Evolutionary conservation across 2,797 vertebrate species (phyloP).

Genomic region (Octomys mimax): DNA sequence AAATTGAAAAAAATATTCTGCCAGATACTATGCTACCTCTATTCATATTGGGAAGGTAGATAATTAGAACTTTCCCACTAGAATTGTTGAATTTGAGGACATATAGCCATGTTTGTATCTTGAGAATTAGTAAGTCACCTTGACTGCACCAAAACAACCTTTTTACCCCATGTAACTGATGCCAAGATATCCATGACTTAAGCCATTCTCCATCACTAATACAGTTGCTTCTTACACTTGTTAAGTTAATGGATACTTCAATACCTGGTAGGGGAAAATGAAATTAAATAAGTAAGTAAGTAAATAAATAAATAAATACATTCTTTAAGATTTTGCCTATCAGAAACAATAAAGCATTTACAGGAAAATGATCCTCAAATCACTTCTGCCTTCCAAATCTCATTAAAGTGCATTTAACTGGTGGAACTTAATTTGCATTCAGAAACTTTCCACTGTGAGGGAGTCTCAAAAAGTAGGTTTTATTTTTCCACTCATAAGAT

Average conservation of each 20-base stretch:
- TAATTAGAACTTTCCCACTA: background rate
- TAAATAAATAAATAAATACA: background rate
- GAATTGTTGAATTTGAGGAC: slow-evolving; percentile 16
- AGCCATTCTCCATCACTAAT: background rate
- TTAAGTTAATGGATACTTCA: background rate
- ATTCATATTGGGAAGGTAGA: slow-evolving; percentile 18
- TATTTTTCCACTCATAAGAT: background rate
- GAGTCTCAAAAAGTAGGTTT: slow-evolving; percentile 28
- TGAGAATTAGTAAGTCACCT: slow-evolving; percentile 8
- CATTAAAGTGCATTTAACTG: slow-evolving; percentile 60
- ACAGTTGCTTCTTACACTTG: background rate
- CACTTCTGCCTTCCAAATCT: slow-evolving; percentile 53
- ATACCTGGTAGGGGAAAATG: slow-evolving; percentile 48
- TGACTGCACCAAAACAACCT: background rate
- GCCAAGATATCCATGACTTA: background rate
- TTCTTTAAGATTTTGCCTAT: slow-evolving; percentile 29
- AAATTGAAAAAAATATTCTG: slow-evolving; percentile 17
- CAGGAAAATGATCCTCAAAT: slow-evolving; percentile 62
- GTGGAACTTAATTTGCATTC: slow-evolving; percentile 54
- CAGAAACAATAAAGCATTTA: slow-evolving; percentile 46
- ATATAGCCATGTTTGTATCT: background rate
- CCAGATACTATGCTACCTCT: background rate
- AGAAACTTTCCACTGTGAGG: background rate
- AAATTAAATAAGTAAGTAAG: background rate
- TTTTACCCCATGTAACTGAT: slow-evolving; percentile 11